Evolutionary conservation across 2,113 vertebrate species (phyloP).

Genomic region (Arenaria interpres): DNA sequence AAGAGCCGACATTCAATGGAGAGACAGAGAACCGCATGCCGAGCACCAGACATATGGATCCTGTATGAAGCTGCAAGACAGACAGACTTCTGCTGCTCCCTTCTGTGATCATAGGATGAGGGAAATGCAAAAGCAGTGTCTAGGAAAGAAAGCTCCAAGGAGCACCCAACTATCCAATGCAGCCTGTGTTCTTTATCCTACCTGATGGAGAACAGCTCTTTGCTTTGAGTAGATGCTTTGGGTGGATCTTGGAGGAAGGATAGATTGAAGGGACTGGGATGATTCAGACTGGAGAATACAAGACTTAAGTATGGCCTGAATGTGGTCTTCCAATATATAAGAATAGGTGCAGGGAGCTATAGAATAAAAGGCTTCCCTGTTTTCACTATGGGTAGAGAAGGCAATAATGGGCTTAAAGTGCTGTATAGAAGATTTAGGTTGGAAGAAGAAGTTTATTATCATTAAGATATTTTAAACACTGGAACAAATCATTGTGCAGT

Average conservation of each 20-base stretch:
- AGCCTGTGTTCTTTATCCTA: background rate
- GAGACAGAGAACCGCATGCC: background rate
- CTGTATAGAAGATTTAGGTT: background rate
- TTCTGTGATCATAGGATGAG: background rate
- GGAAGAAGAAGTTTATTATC: background rate
- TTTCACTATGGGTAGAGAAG: background rate
- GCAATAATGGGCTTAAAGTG: background rate
- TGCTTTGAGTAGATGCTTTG: background rate
- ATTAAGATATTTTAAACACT: background rate
- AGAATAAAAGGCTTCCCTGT: background rate
- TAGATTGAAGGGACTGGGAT: background rate
- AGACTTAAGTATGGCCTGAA: background rate
- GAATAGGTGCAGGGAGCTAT: background rate
- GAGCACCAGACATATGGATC: constrained; percentile 28
- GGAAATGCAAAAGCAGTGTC: background rate
- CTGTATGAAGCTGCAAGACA: constrained; percentile 25
- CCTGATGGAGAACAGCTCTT: background rate
- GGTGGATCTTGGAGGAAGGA: background rate
- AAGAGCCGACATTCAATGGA: background rate
- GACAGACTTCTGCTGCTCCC: constrained; percentile 9
- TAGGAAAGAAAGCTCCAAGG: background rate
- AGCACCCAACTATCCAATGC: background rate
- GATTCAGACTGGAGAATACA: background rate
- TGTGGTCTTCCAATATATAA: background rate
- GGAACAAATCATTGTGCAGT: background rate